Evolutionary conservation across 2,888 invertebrate genomes (phyloP).

Genomic region (Drosophila imparisetae): DNA sequence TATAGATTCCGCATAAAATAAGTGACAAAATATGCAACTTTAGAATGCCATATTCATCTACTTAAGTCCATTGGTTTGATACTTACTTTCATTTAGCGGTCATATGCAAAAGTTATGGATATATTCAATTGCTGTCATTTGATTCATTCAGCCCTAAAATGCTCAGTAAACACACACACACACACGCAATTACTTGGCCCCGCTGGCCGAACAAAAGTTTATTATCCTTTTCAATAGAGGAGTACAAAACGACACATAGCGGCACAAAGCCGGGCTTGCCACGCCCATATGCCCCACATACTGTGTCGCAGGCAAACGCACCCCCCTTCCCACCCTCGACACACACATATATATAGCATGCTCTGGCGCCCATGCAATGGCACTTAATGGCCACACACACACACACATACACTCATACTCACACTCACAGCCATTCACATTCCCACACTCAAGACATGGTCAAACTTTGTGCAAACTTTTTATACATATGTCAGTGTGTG

Average conservation of each 20-base stretch:
- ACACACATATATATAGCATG: slow-evolving; percentile 19
- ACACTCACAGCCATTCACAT: slow-evolving; percentile 6
- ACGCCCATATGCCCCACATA: slow-evolving; percentile 36
- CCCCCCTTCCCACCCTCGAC: slow-evolving; percentile 8
- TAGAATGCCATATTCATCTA: neutral
- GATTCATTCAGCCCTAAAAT: slow-evolving; percentile 32
- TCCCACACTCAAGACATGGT: slow-evolving; percentile 53
- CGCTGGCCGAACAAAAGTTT: slow-evolving; percentile 51
- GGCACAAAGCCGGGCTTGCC: slow-evolving; percentile 38
- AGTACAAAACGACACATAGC: slow-evolving; percentile 35
- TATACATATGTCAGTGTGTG: slow-evolving; percentile 29
- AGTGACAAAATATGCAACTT: neutral
- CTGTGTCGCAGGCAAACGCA: slow-evolving; percentile 9
- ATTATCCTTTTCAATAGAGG: slow-evolving; percentile 71
- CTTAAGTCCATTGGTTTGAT: neutral
- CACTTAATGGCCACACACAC: slow-evolving; percentile 59
- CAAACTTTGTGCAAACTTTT: slow-evolving; percentile 72
- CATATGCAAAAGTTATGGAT: slow-evolving; percentile 10
- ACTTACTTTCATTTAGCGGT: neutral
- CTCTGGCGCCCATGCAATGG: slow-evolving; percentile 60
- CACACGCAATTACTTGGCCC: slow-evolving; percentile 2
- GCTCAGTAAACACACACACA: slow-evolving; percentile 14
- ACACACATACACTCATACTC: slow-evolving; percentile 18
- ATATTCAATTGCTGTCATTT: slow-evolving; percentile 28
- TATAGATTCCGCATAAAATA: neutral